Evolutionary conservation across 2,888 invertebrate species (phyloP).

Genomic region (Euplexia lucipara): DNA sequence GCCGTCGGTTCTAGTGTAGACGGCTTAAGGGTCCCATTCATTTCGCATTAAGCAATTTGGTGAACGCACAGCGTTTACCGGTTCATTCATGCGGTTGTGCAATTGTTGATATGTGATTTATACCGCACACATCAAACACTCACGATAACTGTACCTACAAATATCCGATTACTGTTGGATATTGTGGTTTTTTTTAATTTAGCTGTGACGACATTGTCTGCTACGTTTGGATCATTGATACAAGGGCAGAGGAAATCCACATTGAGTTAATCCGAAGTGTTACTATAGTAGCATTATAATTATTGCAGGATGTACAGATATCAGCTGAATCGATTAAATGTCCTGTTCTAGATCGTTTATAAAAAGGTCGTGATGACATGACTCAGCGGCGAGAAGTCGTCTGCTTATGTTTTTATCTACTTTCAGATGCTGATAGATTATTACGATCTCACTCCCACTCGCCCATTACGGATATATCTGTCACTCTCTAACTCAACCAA

Average conservation of each 20-base stretch:
- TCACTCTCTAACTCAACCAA: constrained; percentile 76
- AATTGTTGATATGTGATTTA: constrained; percentile 78
- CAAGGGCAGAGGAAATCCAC: constrained; percentile 67
- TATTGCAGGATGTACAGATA: constrained; percentile 64
- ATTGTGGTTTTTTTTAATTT: constrained; percentile 23
- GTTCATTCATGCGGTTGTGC: constrained; percentile 87
- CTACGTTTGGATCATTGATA: constrained; percentile 37
- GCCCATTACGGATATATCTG: constrained; percentile 69
- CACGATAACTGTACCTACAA: constrained; percentile 52
- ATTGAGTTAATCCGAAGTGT: constrained; percentile 41
- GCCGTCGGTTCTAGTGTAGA: constrained; percentile 79
- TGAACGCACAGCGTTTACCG: constrained; percentile 86
- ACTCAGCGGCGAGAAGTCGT: constrained; percentile 82
- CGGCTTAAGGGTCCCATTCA: constrained; percentile 88
- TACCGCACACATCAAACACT: constrained; percentile 69
- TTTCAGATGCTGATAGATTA: constrained; percentile 75
- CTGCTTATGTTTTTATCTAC: constrained; percentile 72
- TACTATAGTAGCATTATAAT: constrained; percentile 41
- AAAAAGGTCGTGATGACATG: constrained; percentile 75
- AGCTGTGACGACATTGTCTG: constrained; percentile 26
- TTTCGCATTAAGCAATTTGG: constrained; percentile 89
- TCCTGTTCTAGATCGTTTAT: constrained; percentile 68
- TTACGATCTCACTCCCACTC: constrained; percentile 80
- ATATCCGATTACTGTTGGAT: constrained; percentile 32
- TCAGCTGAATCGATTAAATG: constrained; percentile 63